Evolutionary conservation across 2,888 invertebrate genomes (phyloP).

Genomic region (Sarcophaga carnaria): DNA sequence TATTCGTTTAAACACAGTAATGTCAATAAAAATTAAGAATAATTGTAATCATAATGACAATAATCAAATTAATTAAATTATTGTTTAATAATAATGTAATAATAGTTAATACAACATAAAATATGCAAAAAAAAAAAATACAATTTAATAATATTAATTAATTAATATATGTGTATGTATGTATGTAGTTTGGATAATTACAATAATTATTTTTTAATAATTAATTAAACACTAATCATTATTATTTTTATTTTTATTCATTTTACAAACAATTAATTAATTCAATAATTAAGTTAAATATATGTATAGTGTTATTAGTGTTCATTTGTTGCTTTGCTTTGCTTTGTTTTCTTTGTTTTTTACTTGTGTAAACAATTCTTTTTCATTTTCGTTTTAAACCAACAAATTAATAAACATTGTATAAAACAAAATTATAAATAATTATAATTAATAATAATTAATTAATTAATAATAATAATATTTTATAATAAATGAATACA

Average conservation of each 20-base stretch:
- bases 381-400: neutral
- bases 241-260: conserved; percentile 16
- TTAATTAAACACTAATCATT: conserved; percentile 14
- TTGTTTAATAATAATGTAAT: conserved; percentile 22
- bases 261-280: conserved; percentile 63
- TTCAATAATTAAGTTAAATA: conserved; percentile 2
- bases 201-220: neutral
- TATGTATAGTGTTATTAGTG: too few species aligned
- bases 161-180: too few species aligned
- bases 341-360: neutral
- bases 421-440: conserved; percentile 58
- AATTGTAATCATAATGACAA: conserved; percentile 38
- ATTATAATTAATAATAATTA: conserved; percentile 51
- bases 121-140: conserved; percentile 7
- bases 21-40: conserved; percentile 4
- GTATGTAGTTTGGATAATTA: neutral
- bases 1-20: conserved; percentile 53
- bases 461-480: conserved; percentile 44
- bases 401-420: conserved; percentile 34
- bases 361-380: too few species aligned
- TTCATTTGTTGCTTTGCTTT: neutral
- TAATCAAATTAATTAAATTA: conserved; percentile 20
- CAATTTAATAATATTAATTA: too few species aligned
- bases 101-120: neutral
- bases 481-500: conserved; percentile 60